Evolutionary conservation across 2,888 invertebrate genomes (phyloP).

Genomic region (Monochamus alternatus): DNA sequence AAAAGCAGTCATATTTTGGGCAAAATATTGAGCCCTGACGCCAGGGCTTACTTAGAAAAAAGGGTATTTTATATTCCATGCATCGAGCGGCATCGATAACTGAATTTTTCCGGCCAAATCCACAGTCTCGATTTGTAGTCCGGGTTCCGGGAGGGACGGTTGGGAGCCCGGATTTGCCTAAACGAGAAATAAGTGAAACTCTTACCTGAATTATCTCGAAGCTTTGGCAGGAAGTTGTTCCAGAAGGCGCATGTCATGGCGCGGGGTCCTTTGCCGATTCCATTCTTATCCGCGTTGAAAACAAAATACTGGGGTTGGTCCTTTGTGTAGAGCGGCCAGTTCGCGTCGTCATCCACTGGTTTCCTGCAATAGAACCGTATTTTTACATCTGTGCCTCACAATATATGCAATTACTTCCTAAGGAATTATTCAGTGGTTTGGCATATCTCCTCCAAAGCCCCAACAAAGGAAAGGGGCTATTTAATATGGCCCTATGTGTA

Average conservation of each 20-base stretch:
- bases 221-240: conserved; percentile 94
- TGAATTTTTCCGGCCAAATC: background rate
- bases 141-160: background rate
- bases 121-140: background rate
- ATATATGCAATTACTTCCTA: conserved; percentile 17
- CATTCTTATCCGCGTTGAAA: conserved; percentile 86
- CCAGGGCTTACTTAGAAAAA: too few relatives aligned
- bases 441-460: conserved; percentile 24
- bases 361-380: conserved; percentile 70
- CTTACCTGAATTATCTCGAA: conserved; percentile 82
- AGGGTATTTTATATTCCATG: too few relatives aligned
- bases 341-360: conserved; percentile 80
- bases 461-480: background rate
- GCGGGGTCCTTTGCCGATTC: conserved; percentile 82
- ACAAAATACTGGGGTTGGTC: conserved; percentile 91
- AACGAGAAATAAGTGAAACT: conserved; percentile 28
- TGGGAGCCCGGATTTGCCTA: background rate
- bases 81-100: background rate
- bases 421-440: conserved; percentile 38
- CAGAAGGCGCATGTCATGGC: conserved; percentile 95
- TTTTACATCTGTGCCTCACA: conserved; percentile 20
- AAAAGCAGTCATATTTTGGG: too few relatives aligned
- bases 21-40: too few relatives aligned
- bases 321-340: conserved; percentile 92
- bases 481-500: too few relatives aligned